phyloP scores from a whole-genome alignment of 2,113 vertebrate genomes.

The Diadophis punctatus region DNA sequence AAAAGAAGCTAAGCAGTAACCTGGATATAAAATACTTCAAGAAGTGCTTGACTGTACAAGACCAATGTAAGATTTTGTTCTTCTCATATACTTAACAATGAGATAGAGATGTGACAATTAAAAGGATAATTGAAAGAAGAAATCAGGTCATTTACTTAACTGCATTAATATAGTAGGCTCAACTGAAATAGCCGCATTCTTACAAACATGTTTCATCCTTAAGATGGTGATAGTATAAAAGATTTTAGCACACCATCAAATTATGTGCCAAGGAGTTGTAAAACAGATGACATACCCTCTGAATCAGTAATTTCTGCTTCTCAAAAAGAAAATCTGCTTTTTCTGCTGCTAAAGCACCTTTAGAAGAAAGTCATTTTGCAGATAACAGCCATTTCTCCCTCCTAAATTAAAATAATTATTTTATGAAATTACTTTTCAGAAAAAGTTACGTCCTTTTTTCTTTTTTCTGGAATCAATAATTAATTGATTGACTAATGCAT shows the following conservation, averaged over 20 bases:
- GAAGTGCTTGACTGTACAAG: background rate
- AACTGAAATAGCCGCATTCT: background rate
- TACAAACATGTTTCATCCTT: background rate
- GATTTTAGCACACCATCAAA: background rate
- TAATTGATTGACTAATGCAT: background rate
- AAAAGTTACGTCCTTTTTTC: background rate
- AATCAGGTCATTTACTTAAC: background rate
- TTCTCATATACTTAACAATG: background rate
- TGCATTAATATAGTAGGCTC: background rate
- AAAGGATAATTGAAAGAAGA: background rate
- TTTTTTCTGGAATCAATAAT: background rate
- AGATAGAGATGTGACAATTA: background rate
- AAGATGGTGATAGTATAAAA: background rate
- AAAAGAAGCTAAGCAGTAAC: background rate
- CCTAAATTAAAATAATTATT: background rate
- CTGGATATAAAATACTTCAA: background rate
- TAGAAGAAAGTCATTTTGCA: background rate
- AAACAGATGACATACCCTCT: background rate
- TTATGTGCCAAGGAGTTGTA: background rate
- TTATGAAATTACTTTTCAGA: background rate
- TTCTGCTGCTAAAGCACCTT: background rate
- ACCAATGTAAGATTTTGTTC: background rate
- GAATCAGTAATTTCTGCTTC: background rate
- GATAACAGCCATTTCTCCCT: background rate
- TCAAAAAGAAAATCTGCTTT: background rate